Conservation (phyloP, 2,888 invertebrate genomes). For the Polydrusus tereticollis region DNA sequence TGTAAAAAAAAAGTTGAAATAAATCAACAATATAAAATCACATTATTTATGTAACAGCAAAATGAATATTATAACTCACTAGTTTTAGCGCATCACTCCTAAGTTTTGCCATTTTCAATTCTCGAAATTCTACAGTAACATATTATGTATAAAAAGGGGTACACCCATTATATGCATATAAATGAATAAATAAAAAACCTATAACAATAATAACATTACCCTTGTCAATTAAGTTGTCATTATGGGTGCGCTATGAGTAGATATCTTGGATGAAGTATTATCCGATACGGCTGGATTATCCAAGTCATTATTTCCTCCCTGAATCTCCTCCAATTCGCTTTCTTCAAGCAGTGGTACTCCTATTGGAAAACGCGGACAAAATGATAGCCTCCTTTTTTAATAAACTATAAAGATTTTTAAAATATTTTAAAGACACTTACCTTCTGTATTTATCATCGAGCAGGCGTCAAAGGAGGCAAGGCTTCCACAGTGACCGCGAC, state of each 20-base stretch:
- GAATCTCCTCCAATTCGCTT: constrained; percentile 65
- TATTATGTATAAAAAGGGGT: too few relatives aligned
- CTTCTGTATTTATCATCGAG: constrained; percentile 69
- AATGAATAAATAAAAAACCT: neutral
- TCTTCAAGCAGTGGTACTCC: constrained; percentile 67
- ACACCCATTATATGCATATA: neutral
- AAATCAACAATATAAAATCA: too few relatives aligned
- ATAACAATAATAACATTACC: neutral
- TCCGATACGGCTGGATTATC: constrained; percentile 64
- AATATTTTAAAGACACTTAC: too few relatives aligned
- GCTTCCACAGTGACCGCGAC: constrained; percentile 71
- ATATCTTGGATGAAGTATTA: constrained; percentile 64
- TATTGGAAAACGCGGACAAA: constrained; percentile 45
- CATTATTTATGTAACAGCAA: too few relatives aligned
- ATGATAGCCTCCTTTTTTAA: neutral
- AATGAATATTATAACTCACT: too few relatives aligned
- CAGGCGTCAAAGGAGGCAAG: constrained; percentile 69
- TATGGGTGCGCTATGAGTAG: constrained; percentile 54
- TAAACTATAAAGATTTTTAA: too few relatives aligned
- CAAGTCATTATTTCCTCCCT: constrained; percentile 61
- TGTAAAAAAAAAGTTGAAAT: too few relatives aligned
- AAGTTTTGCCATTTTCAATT: too few relatives aligned
- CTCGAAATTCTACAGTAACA: too few relatives aligned
- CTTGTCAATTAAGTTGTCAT: constrained; percentile 20
- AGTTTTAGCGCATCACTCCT: too few relatives aligned